Evolutionary conservation across 2,797 vertebrate species (phyloP).

Genomic region (Enteromius afrohamiltoni): DNA sequence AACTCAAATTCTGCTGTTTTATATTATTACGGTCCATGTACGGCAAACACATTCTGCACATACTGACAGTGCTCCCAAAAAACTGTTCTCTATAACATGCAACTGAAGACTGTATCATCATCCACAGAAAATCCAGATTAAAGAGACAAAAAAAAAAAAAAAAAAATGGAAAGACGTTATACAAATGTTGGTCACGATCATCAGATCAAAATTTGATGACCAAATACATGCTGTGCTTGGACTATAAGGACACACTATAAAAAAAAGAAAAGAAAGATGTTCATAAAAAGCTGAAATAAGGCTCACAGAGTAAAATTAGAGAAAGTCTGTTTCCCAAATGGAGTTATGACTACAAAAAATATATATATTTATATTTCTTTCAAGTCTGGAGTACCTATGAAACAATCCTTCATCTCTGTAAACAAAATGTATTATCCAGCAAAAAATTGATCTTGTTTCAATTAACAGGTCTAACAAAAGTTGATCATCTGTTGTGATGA

Average conservation of each 20-base stretch:
- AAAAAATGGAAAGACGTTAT: not conserved
- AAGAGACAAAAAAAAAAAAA: not conserved
- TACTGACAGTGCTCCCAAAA: not conserved
- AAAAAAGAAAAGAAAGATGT: not conserved
- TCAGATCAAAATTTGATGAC: not conserved
- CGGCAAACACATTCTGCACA: not conserved
- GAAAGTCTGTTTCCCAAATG: not conserved
- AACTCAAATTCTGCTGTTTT: not conserved
- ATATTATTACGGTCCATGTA: not conserved
- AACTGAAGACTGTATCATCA: not conserved
- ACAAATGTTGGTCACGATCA: not conserved
- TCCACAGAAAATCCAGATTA: not conserved
- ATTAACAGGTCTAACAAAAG: not conserved
- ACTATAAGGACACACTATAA: not conserved
- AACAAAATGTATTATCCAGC: not conserved
- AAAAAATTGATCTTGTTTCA: not conserved
- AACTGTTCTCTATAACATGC: not conserved
- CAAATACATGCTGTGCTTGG: not conserved
- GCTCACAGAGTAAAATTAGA: not conserved
- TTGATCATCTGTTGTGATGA: not conserved
- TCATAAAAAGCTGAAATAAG: not conserved
- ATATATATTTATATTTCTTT: not conserved
- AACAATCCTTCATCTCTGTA: slow-evolving; percentile 33
- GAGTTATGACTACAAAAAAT: not conserved
- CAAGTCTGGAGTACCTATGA: not conserved